phyloP scores from a whole-genome alignment of 2,113 vertebrate genomes.

The Passer montanus region DNA sequence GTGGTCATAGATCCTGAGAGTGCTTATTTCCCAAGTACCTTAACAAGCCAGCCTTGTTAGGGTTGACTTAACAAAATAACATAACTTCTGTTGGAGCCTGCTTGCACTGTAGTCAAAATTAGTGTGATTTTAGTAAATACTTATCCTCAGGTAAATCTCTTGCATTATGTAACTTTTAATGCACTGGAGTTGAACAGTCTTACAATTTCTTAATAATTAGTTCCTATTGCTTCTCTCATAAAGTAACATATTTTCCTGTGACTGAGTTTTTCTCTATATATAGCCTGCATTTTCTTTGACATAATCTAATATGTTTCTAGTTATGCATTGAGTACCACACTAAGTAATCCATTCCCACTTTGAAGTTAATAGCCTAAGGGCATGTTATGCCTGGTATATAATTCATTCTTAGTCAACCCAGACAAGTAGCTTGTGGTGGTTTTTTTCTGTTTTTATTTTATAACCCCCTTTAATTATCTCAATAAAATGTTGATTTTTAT shows the following conservation, averaged over 20 bases:
- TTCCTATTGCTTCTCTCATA: background rate
- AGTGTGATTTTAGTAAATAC: background rate
- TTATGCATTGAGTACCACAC: background rate
- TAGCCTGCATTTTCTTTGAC: background rate
- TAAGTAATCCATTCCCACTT: background rate
- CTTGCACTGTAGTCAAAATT: background rate
- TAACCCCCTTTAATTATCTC: background rate
- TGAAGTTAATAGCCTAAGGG: background rate
- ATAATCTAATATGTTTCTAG: background rate
- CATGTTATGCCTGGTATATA: background rate
- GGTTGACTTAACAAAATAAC: background rate
- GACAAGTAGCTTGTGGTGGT: background rate
- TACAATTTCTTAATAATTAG: background rate
- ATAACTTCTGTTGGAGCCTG: background rate
- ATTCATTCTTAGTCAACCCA: background rate
- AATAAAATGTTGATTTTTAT: background rate
- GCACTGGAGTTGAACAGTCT: background rate
- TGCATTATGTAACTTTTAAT: background rate
- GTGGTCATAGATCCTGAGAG: background rate
- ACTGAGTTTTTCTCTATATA: background rate
- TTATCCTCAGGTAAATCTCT: background rate
- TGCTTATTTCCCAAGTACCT: background rate
- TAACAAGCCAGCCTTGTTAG: background rate
- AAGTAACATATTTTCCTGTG: background rate
- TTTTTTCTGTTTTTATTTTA: background rate